A percentile compares a stretch with the other conserved stretches of the same genome.
Evolutionary conservation across 2,113 vertebrate species (phyloP).

Genomic region (Vulpes lagopus): DNA sequence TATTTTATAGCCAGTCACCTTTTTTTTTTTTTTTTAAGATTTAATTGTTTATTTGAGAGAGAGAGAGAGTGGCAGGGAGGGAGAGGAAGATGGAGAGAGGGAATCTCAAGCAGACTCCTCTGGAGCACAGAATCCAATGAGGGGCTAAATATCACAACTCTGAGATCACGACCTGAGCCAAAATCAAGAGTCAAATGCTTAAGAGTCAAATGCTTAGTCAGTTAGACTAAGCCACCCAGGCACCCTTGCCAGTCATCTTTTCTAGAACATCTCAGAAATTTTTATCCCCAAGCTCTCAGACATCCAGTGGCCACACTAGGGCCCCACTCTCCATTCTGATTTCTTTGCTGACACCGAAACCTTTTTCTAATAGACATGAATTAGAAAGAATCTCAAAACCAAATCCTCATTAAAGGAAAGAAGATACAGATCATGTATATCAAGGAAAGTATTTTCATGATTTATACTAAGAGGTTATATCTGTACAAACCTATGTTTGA

Average conservation of each 20-base stretch:
- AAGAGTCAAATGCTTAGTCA: neutral
- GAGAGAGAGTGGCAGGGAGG: neutral
- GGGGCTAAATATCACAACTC: neutral
- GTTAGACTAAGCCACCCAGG: neutral
- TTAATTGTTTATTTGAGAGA: neutral
- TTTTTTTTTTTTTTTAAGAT: neutral
- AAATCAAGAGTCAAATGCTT: neutral
- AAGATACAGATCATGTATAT: neutral
- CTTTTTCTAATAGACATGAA: neutral
- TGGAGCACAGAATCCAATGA: neutral
- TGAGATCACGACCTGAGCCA: neutral
- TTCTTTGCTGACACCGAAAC: neutral
- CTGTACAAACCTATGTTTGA: neutral
- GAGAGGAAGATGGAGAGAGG: neutral
- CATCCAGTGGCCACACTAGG: neutral
- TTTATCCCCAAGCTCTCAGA: neutral
- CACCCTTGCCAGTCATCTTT: neutral
- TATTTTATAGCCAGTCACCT: neutral
- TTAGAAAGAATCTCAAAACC: neutral
- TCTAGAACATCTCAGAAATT: neutral
- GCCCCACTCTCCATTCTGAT: neutral
- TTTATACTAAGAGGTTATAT: conserved; percentile 27
- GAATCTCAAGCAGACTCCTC: neutral
- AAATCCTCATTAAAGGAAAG: conserved; percentile 24
- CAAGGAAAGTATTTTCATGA: neutral